Evolutionary conservation across 2,797 vertebrate genomes (phyloP), one percentile per base, ranked within the genome.

Genomic region (Prunella strophiata): DNA sequence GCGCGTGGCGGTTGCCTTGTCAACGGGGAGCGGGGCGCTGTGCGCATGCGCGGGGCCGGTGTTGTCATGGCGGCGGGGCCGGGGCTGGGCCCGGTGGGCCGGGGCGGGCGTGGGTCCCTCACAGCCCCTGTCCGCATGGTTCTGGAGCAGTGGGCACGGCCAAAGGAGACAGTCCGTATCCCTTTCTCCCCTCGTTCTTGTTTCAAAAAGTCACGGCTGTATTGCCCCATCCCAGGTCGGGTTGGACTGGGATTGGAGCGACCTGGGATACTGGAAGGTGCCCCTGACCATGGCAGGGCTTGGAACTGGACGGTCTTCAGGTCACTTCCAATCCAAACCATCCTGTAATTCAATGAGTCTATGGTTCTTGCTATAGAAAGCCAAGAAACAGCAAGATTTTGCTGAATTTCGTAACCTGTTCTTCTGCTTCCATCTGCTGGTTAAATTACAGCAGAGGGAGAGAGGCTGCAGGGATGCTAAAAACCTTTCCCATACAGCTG

Each of bases 11-110:
- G 96, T 98, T 96, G 90, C 96, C 81, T 82, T 94, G 85, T 76
- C 34, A 89, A 97, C 90, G 2, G 4, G 4, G 19, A 16, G 4
- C 1, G 11, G 12, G 5, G 6, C 1, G 4, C 9, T 7, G 0
- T n/a, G 94, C 94, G 94, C 96, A 77, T 59, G 97, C 93, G 93
- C 91, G 3, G 4, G 3, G 1, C 2, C 0, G 13, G 3, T 0
- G 15, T 0, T 4, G 11, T 9, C 4, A 34, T 82, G 83, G 71
- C 26, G 73, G 50, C 0, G 1, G 1, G 3, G 34, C 1, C 0
- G 11, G 7, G 2, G 2, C 1, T 10, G 17, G 14, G 6, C 0
- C 0, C 3, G 11, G 0, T 6, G 59, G 13, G 30, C 4, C 1
- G 8, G 8, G 21, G 2, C 1, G 21, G 21, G 14, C 5, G 4